A percentile compares a stretch with the other conserved stretches of the same genome.
Evolutionary conservation across 2,888 invertebrate genomes (phyloP).

Genomic region (Agapostemon virescens): DNA sequence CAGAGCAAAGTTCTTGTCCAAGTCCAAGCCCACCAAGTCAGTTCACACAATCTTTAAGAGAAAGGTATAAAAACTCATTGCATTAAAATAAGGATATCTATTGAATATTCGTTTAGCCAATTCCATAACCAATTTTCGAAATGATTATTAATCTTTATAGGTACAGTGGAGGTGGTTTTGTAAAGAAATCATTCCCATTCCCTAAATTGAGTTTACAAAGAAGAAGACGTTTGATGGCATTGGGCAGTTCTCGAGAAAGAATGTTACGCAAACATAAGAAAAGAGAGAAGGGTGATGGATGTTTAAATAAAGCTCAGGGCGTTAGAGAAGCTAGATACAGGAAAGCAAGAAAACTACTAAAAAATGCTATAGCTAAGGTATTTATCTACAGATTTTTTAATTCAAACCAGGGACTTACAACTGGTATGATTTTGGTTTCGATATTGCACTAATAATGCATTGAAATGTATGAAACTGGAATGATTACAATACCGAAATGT

Average conservation of each 20-base stretch:
- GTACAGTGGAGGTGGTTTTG: slow-evolving; percentile 82
- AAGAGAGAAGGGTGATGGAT: slow-evolving; percentile 73
- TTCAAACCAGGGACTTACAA: not conserved
- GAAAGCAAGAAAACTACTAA: slow-evolving; percentile 80
- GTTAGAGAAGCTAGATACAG: slow-evolving; percentile 77
- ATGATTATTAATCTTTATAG: slow-evolving; percentile 58
- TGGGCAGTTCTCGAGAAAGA: slow-evolving; percentile 79
- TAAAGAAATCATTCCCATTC: slow-evolving; percentile 83
- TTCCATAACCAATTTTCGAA: not conserved
- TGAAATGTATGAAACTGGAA: no score
- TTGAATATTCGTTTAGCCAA: not conserved
- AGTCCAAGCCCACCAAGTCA: slow-evolving; percentile 72
- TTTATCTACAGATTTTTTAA: slow-evolving; percentile 17
- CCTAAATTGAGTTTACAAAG: slow-evolving; percentile 82
- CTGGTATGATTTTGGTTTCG: no score
- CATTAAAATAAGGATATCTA: not conserved
- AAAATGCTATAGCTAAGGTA: slow-evolving; percentile 81
- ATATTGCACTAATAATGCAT: no score
- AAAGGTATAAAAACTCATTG: slow-evolving; percentile 69
- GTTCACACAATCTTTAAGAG: slow-evolving; percentile 75
- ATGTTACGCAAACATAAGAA: slow-evolving; percentile 79
- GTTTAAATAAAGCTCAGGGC: slow-evolving; percentile 73
- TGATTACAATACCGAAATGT: no score
- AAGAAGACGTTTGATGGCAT: slow-evolving; percentile 81
- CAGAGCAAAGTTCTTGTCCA: slow-evolving; percentile 74